These are phyloP conservation scores for Drosophila melanocephala DNA, from an alignment of 2,888 invertebrate genomes.

Conservation along the genomic window DNA sequence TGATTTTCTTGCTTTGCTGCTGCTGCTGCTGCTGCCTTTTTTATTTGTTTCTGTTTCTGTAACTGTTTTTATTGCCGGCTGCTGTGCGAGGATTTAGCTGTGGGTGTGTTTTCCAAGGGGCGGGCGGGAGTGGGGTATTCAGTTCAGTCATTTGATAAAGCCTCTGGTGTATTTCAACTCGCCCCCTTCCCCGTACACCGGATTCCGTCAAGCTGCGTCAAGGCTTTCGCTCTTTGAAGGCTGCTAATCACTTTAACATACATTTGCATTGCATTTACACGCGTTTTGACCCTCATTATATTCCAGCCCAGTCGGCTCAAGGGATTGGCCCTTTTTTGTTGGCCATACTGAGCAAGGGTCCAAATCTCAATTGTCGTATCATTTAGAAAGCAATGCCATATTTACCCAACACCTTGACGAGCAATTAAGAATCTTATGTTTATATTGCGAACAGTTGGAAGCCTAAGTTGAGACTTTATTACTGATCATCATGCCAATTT, in stretches of 20 bases:
- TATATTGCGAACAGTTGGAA: constrained; percentile 9
- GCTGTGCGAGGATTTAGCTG: constrained; percentile 68
- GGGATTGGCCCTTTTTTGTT: constrained; percentile 59
- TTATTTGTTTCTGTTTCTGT: constrained; percentile 47
- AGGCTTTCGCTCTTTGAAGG: constrained; percentile 68
- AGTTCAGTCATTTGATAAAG: constrained; percentile 56
- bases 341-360: constrained; percentile 1
- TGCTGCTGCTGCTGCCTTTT: constrained; percentile 2
- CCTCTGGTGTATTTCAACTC: constrained; percentile 70
- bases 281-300: constrained; percentile 81
- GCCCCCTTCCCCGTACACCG: background rate
- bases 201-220: constrained; percentile 38
- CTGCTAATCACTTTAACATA: constrained; percentile 83
- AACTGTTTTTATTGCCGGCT: constrained; percentile 76
- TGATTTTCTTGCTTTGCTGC: constrained; percentile 44
- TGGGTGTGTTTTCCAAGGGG: constrained; percentile 9
- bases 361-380: constrained; percentile 35
- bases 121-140: background rate
- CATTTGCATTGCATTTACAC: constrained; percentile 83
- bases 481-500: background rate
- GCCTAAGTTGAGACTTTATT: background rate
- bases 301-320: constrained; percentile 43
- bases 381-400: constrained; percentile 35
- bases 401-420: constrained; percentile 60
- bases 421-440: constrained; percentile 51